A percentile compares a stretch with the other conserved stretches of the same genome.
These are phyloP conservation scores for Platygyra sinensis DNA, from an alignment of 64 coral and sea anemone species.

Conservation along the genomic window DNA sequence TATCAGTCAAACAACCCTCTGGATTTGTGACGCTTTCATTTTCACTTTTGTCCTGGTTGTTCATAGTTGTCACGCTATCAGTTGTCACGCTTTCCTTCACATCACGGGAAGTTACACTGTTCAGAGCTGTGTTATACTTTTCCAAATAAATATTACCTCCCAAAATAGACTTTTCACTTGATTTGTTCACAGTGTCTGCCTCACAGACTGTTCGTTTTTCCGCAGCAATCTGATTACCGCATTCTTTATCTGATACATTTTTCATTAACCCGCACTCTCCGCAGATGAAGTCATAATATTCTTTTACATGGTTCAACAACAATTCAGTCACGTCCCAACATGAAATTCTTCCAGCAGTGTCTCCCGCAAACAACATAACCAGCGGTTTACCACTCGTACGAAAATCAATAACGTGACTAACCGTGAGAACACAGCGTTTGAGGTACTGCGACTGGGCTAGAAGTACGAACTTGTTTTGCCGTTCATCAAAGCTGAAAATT, in stretches of 20 bases:
- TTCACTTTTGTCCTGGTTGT: not conserved
- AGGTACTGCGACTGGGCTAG: constrained; percentile 75
- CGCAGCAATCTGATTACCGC: not conserved
- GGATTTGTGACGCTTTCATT: not conserved
- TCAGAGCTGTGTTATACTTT: not conserved
- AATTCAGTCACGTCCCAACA: constrained; percentile 82
- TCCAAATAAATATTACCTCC: not conserved
- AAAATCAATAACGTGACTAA: constrained; percentile 55
- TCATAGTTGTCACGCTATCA: not conserved
- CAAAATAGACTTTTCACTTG: not conserved
- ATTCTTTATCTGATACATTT: not conserved
- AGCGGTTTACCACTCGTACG: not conserved
- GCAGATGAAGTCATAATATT: constrained; percentile 5
- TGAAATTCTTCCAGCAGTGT: constrained; percentile 85
- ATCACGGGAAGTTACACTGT: not conserved
- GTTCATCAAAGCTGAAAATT: constrained; percentile 42
- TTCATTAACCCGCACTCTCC: not conserved
- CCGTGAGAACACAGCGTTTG: constrained; percentile 74
- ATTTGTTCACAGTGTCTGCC: not conserved
- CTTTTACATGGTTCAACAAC: constrained; percentile 50
- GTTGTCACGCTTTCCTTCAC: not conserved
- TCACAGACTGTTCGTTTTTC: not conserved
- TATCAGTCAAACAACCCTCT: not conserved
- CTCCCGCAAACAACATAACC: constrained; percentile 78
- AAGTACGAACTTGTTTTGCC: constrained; percentile 49